Evolutionary conservation across 2,888 invertebrate genomes (phyloP).

Genomic region (Epistrophe eligans): DNA sequence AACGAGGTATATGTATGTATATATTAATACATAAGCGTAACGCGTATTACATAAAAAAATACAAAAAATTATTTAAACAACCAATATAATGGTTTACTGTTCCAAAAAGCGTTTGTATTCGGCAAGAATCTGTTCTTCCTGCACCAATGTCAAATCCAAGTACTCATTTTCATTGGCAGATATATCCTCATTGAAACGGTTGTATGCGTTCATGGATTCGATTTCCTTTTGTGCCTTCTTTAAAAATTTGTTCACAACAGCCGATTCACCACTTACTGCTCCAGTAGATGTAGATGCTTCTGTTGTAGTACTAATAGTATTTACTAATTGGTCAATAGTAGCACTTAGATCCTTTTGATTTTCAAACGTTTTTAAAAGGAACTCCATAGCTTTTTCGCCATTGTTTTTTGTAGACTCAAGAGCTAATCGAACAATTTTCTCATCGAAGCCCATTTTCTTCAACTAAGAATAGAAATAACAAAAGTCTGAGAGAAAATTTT

Average conservation of each 20-base stretch:
- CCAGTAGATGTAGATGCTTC: constrained; percentile 78
- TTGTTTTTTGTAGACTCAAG: constrained; percentile 85
- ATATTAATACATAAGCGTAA: background rate
- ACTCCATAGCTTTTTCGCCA: constrained; percentile 86
- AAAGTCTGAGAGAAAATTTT: background rate
- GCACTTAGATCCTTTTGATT: constrained; percentile 79
- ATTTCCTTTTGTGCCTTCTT: constrained; percentile 79
- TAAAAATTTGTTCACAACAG: constrained; percentile 77
- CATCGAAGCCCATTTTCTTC: constrained; percentile 87
- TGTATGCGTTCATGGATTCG: constrained; percentile 84
- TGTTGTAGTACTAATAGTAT: constrained; percentile 74
- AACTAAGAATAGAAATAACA: constrained; percentile 79
- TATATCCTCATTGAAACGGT: constrained; percentile 86
- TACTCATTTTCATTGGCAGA: constrained; percentile 88
- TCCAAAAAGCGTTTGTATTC: constrained; percentile 88
- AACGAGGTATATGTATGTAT: background rate
- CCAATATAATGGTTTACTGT: constrained; percentile 74
- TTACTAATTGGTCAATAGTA: constrained; percentile 81
- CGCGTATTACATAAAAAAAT: background rate
- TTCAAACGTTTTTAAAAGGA: constrained; percentile 84
- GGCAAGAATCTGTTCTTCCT: constrained; percentile 88
- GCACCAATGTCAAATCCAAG: constrained; percentile 88
- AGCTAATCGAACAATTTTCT: constrained; percentile 85
- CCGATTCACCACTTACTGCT: constrained; percentile 38
- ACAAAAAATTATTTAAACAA: background rate